These are phyloP conservation scores for Orchesella cincta DNA, from an alignment of 1,140 invertebrate genomes.

Conservation along the genomic window DNA sequence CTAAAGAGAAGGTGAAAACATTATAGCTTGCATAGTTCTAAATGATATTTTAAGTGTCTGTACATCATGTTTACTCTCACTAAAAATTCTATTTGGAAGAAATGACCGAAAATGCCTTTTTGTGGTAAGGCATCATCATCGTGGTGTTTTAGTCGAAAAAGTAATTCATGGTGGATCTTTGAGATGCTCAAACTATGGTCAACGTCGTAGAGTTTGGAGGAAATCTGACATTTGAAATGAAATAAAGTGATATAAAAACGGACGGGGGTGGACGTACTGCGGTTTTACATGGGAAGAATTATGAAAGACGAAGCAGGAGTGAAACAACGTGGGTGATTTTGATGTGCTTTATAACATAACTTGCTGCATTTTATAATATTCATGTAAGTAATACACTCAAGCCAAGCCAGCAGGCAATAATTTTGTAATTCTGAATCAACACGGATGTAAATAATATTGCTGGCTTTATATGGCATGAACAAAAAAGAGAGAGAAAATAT, in stretches of 20 bases:
- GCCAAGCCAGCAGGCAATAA: background rate
- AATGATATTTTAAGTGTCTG: too few relatives aligned
- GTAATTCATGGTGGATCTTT: too few relatives aligned
- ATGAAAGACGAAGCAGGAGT: background rate
- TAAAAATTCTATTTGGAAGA: too few relatives aligned
- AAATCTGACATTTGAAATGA: conserved; percentile 10
- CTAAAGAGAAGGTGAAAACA: too few relatives aligned
- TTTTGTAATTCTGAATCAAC: background rate
- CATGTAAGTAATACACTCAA: background rate
- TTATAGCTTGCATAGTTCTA: too few relatives aligned
- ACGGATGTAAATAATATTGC: conserved; percentile 4
- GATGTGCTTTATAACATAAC: background rate
- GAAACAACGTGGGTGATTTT: conserved; percentile 10
- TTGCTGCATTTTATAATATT: background rate
- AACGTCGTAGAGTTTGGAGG: background rate
- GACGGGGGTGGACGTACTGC: conserved; percentile 1
- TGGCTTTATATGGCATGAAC: background rate
- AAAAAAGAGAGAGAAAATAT: background rate
- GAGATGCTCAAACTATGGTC: too few relatives aligned
- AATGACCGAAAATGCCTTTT: too few relatives aligned
- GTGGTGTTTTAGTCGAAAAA: too few relatives aligned
- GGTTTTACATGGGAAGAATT: conserved; percentile 4
- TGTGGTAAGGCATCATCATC: too few relatives aligned
- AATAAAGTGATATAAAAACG: conserved; percentile 19
- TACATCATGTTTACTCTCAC: too few relatives aligned